These are phyloP conservation scores for Callithrix jacchus DNA, from an alignment of 2,113 vertebrate genomes.

Conservation along the genomic window DNA sequence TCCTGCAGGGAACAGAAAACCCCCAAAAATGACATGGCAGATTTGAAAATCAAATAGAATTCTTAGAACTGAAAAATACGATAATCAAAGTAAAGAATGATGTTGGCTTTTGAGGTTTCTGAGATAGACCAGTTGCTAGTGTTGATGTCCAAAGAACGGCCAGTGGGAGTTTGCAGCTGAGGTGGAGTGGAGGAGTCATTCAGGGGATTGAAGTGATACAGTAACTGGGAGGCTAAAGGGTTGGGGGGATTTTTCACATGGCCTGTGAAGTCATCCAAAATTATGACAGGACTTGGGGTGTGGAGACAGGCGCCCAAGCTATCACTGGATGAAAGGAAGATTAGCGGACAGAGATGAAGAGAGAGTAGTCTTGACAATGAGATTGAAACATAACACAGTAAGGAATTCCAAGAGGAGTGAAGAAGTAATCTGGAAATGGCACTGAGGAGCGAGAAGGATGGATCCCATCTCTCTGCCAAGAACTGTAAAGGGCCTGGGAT, in stretches of 20 bases:
- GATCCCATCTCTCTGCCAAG: neutral
- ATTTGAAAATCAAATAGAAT: conserved; percentile 44
- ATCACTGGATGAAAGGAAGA: neutral
- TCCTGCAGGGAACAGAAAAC: neutral
- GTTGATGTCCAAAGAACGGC: neutral
- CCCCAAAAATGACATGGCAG: neutral
- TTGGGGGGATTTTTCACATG: neutral
- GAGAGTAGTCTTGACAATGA: neutral
- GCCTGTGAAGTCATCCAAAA: neutral
- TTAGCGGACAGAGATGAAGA: neutral
- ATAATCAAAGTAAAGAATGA: neutral
- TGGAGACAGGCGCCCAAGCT: neutral
- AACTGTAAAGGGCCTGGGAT: neutral
- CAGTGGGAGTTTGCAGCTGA: neutral
- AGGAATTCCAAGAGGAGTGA: neutral
- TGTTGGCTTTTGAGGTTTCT: neutral
- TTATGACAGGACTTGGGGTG: neutral
- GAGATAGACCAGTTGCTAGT: neutral
- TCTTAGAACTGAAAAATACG: neutral
- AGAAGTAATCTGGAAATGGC: neutral
- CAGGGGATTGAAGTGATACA: neutral
- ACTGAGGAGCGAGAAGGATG: neutral
- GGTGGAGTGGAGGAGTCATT: neutral
- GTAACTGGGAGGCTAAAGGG: neutral
- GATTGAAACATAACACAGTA: neutral